Evolutionary conservation across 30 jellyfish, hydroid and myxozoan species (phyloP).

Genomic region (Rhopilema esculentum): DNA sequence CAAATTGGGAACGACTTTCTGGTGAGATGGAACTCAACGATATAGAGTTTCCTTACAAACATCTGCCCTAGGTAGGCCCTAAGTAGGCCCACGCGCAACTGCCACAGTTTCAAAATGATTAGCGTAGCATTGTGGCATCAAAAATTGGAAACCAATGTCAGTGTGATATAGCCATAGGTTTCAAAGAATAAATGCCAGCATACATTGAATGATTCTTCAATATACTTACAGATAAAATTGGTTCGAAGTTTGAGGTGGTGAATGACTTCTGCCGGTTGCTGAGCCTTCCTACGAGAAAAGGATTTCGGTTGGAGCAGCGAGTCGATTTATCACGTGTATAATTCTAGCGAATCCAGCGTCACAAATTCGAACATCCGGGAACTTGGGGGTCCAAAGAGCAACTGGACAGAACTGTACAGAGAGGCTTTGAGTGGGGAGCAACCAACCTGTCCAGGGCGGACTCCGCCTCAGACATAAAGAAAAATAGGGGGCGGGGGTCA

Average conservation of each 20-base stretch:
- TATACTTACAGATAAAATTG: conserved; percentile 20
- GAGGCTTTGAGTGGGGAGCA: too few species aligned
- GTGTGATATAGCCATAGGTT: too few species aligned
- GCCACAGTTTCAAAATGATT: not conserved
- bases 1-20: too few species aligned
- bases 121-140: not conserved
- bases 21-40: not conserved
- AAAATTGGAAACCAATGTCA: not conserved
- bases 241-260: not conserved
- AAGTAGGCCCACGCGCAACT: not conserved
- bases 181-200: too few species aligned
- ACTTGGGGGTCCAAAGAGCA: conserved; percentile 21
- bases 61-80: not conserved
- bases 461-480: too few species aligned
- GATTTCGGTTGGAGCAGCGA: conserved; percentile 43
- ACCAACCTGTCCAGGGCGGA: too few species aligned
- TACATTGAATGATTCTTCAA: not conserved
- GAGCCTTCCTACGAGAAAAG: conserved; percentile 49
- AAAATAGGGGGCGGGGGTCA: too few species aligned
- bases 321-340: conserved; percentile 54
- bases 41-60: not conserved
- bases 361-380: conserved; percentile 60
- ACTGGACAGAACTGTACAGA: conserved; percentile 3
- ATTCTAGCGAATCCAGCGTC: conserved; percentile 64
- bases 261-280: conserved; percentile 18